Evolutionary conservation across 2,888 invertebrate species (phyloP).

Genomic region (Ophonus ardosiacus): DNA sequence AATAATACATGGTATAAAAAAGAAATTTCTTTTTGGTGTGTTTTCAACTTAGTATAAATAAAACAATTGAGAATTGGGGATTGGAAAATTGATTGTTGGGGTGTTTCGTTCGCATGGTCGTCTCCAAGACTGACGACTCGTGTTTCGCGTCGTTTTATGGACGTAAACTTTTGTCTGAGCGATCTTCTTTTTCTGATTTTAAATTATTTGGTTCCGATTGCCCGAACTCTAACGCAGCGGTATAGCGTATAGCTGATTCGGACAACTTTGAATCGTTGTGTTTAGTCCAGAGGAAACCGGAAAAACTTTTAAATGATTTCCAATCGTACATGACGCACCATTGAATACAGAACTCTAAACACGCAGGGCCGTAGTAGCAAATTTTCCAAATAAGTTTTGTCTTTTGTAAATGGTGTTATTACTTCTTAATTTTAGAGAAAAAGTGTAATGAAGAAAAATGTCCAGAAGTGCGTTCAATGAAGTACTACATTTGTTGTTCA

Average conservation of each 20-base stretch:
- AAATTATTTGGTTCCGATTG: constrained; percentile 52
- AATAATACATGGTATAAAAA: neutral
- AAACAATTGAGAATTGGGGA: neutral
- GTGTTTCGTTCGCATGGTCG: constrained; percentile 42
- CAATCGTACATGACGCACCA: constrained; percentile 49
- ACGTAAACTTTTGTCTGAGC: constrained; percentile 55
- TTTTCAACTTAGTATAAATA: neutral
- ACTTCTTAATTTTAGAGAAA: no score
- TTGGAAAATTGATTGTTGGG: constrained; percentile 5
- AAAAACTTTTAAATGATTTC: constrained; percentile 61
- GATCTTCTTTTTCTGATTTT: constrained; percentile 56
- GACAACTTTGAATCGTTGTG: constrained; percentile 41
- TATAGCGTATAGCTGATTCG: constrained; percentile 13
- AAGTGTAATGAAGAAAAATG: no score
- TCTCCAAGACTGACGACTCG: constrained; percentile 33
- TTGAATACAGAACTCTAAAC: constrained; percentile 57
- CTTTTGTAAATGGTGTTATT: neutral
- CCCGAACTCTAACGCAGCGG: constrained; percentile 16
- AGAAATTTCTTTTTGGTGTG: neutral
- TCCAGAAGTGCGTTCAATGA: no score
- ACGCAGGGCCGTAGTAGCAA: constrained; percentile 9
- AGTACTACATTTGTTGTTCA: no score
- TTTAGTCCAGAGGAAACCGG: constrained; percentile 59
- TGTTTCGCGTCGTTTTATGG: constrained; percentile 58
- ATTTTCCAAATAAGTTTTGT: neutral